These are phyloP conservation scores for Bolinopsis microptera DNA, from an alignment of 37 sponge, comb jelly and placozoan genomes.

Conservation along the genomic window DNA sequence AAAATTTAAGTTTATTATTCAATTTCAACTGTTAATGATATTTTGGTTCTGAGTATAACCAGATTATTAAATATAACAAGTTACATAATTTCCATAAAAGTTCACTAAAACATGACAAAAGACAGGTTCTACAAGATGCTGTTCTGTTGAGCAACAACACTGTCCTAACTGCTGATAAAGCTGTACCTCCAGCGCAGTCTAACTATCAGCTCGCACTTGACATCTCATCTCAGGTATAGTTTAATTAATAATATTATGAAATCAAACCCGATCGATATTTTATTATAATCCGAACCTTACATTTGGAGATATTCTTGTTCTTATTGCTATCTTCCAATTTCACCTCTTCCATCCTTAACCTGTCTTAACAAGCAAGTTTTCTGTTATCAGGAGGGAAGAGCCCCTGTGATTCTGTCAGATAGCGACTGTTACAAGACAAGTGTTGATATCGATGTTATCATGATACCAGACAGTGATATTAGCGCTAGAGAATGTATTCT, in stretches of 20 bases:
- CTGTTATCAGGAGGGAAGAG: not conserved
- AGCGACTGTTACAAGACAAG: not conserved
- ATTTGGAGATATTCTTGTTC: too few species aligned
- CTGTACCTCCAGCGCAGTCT: not conserved
- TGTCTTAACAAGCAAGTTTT: too few species aligned
- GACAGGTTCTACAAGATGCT: constrained; percentile 55
- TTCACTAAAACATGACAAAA: not conserved
- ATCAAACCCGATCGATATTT: too few species aligned
- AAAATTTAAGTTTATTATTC: too few species aligned
- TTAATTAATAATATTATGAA: too few species aligned
- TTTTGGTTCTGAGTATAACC: too few species aligned
- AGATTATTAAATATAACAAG: too few species aligned
- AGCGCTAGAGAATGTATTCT: not conserved
- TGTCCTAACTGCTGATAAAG: not conserved
- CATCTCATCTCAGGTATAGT: not conserved
- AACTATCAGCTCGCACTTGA: constrained; percentile 35
- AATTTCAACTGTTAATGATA: too few species aligned
- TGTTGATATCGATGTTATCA: constrained; percentile 19
- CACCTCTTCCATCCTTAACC: too few species aligned
- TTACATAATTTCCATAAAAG: too few species aligned
- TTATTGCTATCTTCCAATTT: too few species aligned
- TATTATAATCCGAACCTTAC: too few species aligned
- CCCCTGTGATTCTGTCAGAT: constrained; percentile 20
- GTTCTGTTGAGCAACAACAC: not conserved
- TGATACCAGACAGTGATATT: not conserved